A percentile compares a stretch with the other conserved stretches of the same genome.
phyloP scores from a whole-genome alignment of 2,113 vertebrate genomes.

The Crocuta crocuta region DNA sequence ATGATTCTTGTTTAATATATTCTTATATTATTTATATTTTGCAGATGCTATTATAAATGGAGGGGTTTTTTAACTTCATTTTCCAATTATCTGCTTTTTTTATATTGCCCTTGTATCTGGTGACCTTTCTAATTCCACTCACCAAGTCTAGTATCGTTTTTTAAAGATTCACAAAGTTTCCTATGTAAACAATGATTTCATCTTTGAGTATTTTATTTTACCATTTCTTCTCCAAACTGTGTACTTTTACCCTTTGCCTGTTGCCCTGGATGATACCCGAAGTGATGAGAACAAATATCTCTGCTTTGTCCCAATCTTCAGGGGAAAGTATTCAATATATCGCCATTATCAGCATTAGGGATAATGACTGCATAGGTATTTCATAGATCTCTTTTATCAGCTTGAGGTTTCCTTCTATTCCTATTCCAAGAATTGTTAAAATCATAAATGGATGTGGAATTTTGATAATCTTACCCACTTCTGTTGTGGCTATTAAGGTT shows the following conservation, averaged over 20 bases:
- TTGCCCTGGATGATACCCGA: too few species aligned
- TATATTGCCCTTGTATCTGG: not conserved
- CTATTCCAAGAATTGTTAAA: not conserved
- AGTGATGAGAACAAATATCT: not conserved
- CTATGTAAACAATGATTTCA: not conserved
- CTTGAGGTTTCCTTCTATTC: not conserved
- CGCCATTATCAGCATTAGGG: not conserved
- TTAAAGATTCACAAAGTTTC: not conserved
- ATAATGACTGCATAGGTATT: not conserved
- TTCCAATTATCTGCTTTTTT: not conserved
- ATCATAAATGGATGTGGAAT: not conserved
- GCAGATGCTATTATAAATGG: not conserved
- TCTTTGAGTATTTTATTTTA: not conserved
- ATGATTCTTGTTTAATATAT: not conserved
- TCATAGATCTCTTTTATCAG: not conserved
- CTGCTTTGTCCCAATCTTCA: not conserved
- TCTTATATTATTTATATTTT: not conserved
- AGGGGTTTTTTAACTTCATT: not conserved
- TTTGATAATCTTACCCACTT: not conserved
- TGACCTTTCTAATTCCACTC: not conserved
- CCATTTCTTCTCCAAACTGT: not conserved
- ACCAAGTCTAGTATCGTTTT: not conserved
- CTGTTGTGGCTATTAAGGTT: not conserved
- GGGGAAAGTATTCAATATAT: not conserved
- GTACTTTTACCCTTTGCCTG: not conserved